phyloP scores from a whole-genome alignment of 2,888 invertebrate genomes.

The Scaptodrosophila latifasciaeformis region DNA sequence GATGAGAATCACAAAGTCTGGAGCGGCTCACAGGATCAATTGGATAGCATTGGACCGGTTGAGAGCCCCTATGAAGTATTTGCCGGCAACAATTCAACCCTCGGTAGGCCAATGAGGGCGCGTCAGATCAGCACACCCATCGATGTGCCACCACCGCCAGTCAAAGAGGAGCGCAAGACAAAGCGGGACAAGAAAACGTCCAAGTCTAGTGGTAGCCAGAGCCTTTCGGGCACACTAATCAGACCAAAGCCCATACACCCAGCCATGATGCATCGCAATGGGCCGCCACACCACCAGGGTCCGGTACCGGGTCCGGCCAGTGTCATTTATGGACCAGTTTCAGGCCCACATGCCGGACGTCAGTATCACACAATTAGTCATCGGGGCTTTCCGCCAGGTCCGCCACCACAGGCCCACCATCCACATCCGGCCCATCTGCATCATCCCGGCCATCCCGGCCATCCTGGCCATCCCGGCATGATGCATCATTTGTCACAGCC shows the following conservation, averaged over 20 bases:
- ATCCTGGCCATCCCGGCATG: slow-evolving; percentile 47
- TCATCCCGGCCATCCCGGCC: slow-evolving; percentile 48
- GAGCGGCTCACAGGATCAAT: slow-evolving; percentile 86
- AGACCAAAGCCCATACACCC: slow-evolving; percentile 75
- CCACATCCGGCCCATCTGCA: slow-evolving; percentile 69
- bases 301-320: slow-evolving; percentile 56
- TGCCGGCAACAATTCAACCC: slow-evolving; percentile 76
- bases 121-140: slow-evolving; percentile 87
- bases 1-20: slow-evolving; percentile 96
- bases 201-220: slow-evolving; percentile 73
- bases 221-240: slow-evolving; percentile 74
- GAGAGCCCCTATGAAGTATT: slow-evolving; percentile 84
- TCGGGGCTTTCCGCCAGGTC: slow-evolving; percentile 73
- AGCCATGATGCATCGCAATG: slow-evolving; percentile 65
- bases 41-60: slow-evolving; percentile 77
- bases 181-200: slow-evolving; percentile 75
- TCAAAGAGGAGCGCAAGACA: slow-evolving; percentile 80
- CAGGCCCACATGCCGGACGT: slow-evolving; percentile 69
- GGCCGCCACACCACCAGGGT: slow-evolving; percentile 44
- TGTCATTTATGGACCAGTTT: slow-evolving; percentile 75
- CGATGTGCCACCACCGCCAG: slow-evolving; percentile 89
- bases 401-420: slow-evolving; percentile 49
- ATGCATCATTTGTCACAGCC: slow-evolving; percentile 71
- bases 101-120: slow-evolving; percentile 83
- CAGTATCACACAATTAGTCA: slow-evolving; percentile 77